Conservation (phyloP, 2,888 invertebrate genomes). For the Himalopsyche anomala region DNA sequence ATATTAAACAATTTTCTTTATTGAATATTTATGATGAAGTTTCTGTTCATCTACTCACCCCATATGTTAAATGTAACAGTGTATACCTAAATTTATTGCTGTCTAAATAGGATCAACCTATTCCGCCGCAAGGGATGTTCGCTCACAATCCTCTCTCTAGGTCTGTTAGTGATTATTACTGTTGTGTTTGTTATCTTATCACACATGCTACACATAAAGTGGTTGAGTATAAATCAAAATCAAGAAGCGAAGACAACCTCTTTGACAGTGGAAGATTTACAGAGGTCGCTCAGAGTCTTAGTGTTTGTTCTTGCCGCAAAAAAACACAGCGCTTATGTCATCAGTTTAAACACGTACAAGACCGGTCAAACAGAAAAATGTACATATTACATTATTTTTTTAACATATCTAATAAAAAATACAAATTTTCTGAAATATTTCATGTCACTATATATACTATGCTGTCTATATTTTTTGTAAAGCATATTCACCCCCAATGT, state of each 20-base stretch:
- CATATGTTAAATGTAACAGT: too few relatives aligned
- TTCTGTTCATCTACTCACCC: too few relatives aligned
- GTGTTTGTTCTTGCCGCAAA: conserved; percentile 56
- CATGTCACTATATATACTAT: too few relatives aligned
- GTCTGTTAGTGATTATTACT: conserved; percentile 6
- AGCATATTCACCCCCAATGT: too few relatives aligned
- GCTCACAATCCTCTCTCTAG: not conserved
- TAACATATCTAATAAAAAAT: too few relatives aligned
- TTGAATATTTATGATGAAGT: too few relatives aligned
- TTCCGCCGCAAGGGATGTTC: not conserved
- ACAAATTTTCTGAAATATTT: too few relatives aligned
- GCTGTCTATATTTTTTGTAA: too few relatives aligned
- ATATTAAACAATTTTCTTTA: too few relatives aligned
- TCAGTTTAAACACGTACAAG: not conserved
- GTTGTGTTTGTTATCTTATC: not conserved
- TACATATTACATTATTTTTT: too few relatives aligned
- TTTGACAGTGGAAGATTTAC: conserved; percentile 65
- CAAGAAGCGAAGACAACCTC: conserved; percentile 54
- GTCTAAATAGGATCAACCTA: not conserved
- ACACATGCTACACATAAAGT: not conserved
- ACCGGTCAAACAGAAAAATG: not conserved
- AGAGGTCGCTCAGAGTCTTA: conserved; percentile 52
- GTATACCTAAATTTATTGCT: not conserved
- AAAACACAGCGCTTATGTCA: conserved; percentile 39
- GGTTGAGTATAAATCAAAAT: conserved; percentile 63